phyloP scores from a whole-genome alignment of 2,797 vertebrate species.

The Leucoraja ocellata region DNA sequence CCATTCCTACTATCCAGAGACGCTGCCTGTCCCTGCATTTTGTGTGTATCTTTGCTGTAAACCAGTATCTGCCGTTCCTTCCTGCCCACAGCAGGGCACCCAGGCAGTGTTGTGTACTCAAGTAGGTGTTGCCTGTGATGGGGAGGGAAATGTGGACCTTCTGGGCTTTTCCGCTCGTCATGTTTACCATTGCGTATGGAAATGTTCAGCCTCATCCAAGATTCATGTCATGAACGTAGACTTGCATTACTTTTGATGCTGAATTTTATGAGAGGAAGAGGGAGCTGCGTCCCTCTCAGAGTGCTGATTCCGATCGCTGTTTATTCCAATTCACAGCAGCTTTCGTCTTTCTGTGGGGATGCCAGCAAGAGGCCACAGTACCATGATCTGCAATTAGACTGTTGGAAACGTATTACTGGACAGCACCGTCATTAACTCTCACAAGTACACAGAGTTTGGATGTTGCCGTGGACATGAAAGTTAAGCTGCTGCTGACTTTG shows the following conservation, averaged over 20 bases:
- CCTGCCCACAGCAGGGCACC: too few species aligned
- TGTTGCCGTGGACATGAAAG: neutral
- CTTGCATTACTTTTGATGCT: neutral
- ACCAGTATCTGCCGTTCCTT: too few species aligned
- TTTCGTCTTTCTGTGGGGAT: conserved; percentile 19
- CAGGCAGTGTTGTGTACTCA: too few species aligned
- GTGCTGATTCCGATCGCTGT: neutral
- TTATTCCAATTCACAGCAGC: neutral
- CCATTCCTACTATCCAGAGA: too few species aligned
- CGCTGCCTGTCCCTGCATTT: too few species aligned
- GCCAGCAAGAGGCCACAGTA: neutral
- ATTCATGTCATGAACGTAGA: neutral
- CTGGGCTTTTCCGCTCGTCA: neutral
- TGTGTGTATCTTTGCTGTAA: too few species aligned
- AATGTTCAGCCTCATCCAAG: neutral
- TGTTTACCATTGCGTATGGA: neutral
- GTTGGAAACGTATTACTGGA: neutral
- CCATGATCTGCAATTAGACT: neutral
- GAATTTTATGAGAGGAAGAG: neutral
- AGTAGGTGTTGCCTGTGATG: too few species aligned
- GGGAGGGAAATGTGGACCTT: neutral
- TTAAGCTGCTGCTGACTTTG: neutral
- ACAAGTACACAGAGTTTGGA: neutral
- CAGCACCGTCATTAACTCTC: neutral
- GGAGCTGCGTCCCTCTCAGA: neutral